Percentiles rank a stretch among this genome's conserved stretches.
Conservation (phyloP, 2,797 vertebrate genomes). For the Coranthus polyacanthus region DNA sequence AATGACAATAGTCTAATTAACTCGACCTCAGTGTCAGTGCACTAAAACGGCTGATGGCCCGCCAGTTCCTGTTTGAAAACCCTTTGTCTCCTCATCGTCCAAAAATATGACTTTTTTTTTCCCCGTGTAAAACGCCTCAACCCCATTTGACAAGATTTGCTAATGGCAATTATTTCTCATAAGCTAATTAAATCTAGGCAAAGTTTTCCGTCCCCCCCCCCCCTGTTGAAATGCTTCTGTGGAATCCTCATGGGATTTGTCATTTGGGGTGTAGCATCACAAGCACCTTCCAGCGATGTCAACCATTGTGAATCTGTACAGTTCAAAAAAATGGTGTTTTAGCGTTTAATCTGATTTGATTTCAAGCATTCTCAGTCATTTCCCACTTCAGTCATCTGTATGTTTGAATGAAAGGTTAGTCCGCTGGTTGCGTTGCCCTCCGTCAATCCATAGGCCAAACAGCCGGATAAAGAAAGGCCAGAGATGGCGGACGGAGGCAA, state of each 20-base stretch:
- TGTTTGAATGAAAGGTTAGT: slow-evolving; percentile 3
- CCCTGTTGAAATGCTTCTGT: slow-evolving; percentile 44
- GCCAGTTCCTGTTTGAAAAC: slow-evolving; percentile 78
- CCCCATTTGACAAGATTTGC: slow-evolving; percentile 79
- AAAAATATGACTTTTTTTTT: slow-evolving; percentile 74
- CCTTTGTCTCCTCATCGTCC: slow-evolving; percentile 81
- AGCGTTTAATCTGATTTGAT: slow-evolving; percentile 53
- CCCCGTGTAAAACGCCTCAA: slow-evolving; percentile 69
- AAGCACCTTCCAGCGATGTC: slow-evolving; percentile 75
- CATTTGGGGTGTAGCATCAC: slow-evolving; percentile 69
- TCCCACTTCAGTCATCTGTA: slow-evolving; percentile 9
- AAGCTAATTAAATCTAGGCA: slow-evolving; percentile 86
- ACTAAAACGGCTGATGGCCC: slow-evolving; percentile 77
- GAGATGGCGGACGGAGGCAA: slow-evolving; percentile 25
- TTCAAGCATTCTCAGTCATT: slow-evolving; percentile 53
- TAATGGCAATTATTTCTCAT: slow-evolving; percentile 88
- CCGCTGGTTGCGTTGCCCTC: not conserved
- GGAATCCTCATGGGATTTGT: slow-evolving; percentile 70
- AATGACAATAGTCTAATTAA: slow-evolving; percentile 91
- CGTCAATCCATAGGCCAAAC: slow-evolving; percentile 22
- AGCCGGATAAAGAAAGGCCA: slow-evolving; percentile 24
- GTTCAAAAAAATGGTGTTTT: slow-evolving; percentile 50
- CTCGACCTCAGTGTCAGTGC: slow-evolving; percentile 84
- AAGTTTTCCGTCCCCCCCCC: slow-evolving; percentile 64
- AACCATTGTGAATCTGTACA: slow-evolving; percentile 63